Percentiles rank a stretch among this genome's conserved stretches.
Evolutionary conservation across 2,888 invertebrate species (phyloP).

Genomic region (Polymixis lichenea): DNA sequence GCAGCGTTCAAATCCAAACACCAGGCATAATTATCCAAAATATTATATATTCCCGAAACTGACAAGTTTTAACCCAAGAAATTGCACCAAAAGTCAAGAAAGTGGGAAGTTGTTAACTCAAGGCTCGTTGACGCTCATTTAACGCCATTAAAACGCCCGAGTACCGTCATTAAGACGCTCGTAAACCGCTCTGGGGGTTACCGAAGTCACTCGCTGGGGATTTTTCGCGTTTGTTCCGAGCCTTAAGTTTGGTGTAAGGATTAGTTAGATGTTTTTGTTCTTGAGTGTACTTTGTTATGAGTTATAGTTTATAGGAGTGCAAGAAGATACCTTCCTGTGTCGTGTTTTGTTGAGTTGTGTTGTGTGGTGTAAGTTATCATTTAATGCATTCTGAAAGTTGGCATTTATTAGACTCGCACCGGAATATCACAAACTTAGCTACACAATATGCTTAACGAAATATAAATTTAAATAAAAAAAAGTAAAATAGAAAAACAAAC

Average conservation of each 20-base stretch:
- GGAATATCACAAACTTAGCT: too few relatives aligned
- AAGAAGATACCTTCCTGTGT: not conserved
- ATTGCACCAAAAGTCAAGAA: conserved; percentile 58
- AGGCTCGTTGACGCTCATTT: conserved; percentile 81
- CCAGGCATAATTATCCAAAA: not conserved
- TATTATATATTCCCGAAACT: conserved; percentile 33
- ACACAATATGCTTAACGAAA: too few relatives aligned
- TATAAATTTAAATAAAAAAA: too few relatives aligned
- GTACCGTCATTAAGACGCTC: conserved; percentile 74
- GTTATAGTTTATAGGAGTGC: conserved; percentile 35
- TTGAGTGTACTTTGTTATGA: conserved; percentile 60
- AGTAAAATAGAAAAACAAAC: too few relatives aligned
- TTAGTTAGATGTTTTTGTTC: conserved; percentile 56
- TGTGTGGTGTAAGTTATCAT: conserved; percentile 9
- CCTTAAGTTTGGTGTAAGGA: conserved; percentile 48
- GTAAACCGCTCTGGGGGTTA: conserved; percentile 72
- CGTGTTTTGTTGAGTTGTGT: not conserved
- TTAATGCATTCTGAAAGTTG: too few relatives aligned
- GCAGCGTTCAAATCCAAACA: not conserved
- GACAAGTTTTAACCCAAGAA: conserved; percentile 43
- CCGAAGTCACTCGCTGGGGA: conserved; percentile 70
- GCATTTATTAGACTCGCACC: too few relatives aligned
- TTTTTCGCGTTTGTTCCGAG: conserved; percentile 64
- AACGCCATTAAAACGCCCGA: conserved; percentile 80
- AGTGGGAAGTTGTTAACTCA: conserved; percentile 78